Conservation (phyloP, 2,113 vertebrate species). For the Steatornis caripensis region DNA sequence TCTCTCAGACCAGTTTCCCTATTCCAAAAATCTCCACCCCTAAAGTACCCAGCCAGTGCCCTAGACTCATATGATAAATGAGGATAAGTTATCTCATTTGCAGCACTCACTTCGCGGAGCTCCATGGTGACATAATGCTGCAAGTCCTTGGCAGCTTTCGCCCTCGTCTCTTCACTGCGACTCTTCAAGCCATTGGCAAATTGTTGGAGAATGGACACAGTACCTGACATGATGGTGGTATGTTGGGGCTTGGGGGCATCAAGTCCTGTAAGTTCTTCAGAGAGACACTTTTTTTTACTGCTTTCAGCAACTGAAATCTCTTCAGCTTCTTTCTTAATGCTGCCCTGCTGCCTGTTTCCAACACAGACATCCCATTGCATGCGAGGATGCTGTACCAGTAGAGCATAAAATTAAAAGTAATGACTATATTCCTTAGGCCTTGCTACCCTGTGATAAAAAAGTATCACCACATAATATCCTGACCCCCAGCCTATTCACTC, state of each 20-base stretch:
- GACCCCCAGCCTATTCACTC: neutral
- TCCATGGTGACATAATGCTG: conserved; percentile 99
- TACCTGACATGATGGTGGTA: conserved; percentile 80
- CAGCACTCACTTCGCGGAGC: conserved; percentile 85
- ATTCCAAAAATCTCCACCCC: neutral
- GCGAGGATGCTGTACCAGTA: neutral
- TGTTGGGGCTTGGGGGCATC: conserved; percentile 22
- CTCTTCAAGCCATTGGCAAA: conserved; percentile 95
- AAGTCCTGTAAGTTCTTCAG: conserved; percentile 31
- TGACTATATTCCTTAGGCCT: neutral
- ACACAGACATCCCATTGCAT: neutral
- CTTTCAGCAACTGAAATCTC: neutral
- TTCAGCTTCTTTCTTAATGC: neutral
- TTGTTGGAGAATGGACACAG: conserved; percentile 92
- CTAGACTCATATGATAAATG: fast-evolving
- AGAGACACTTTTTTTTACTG: neutral
- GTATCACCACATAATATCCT: neutral
- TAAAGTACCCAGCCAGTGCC: neutral
- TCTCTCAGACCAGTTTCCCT: neutral
- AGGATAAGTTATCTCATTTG: neutral
- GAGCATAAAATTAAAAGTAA: neutral
- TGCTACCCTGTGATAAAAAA: neutral
- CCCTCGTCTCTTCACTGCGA: conserved; percentile 91
- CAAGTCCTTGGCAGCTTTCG: conserved; percentile 94
- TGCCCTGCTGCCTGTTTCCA: neutral